Evolutionary conservation across 2,888 invertebrate genomes (phyloP), one percentile per base, ranked within the genome.

Genomic region (Mimumesa dahlbomi): DNA sequence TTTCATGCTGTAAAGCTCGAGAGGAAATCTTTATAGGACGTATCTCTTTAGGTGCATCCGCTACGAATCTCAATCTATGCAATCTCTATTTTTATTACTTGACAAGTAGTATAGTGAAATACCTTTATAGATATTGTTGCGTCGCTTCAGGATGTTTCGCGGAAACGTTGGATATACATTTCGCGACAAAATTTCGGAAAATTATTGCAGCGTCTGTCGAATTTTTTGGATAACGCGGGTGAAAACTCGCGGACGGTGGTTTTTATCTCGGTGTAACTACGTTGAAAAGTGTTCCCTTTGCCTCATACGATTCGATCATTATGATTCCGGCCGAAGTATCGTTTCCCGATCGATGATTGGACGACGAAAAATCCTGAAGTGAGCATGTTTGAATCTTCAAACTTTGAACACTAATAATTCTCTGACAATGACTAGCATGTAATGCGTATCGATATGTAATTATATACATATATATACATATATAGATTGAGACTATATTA

Each of bases 31-130:
- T 79, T 79, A 79, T 78, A 79, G 79, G 73, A 77, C 75, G 79
- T 82, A 78, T 84, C 82, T 81, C 75, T 72, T 78, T 87, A 87
- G 83, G 82, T 85, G 86, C 86, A 87, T 88, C 85, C 84, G 84
- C 84, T 86, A 84, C 83, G 85, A 87, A 84, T 88, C 85, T 87
- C 86, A 85, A 86, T 87, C 86, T 87, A 87, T 85, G 87, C 88
- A 87, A 89, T 88, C 86, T 86, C 88, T 89, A 89, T 88, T 89
- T 89, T 89, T 89, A 88, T 87, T 89, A 89, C 87, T 88, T 79
- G 81, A 87, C 77, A 74, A 71, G 68, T 80, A 79, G 77, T 53
- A 74, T 79, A 79, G 75, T 63, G 66, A 59, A 79, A 73, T 76
- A 75, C 18, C 61, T 75, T 73, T 66, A 69, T 73, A 64, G 64